Conservation (phyloP, 2,888 invertebrate species). For the Schrankia costaestrigalis region DNA sequence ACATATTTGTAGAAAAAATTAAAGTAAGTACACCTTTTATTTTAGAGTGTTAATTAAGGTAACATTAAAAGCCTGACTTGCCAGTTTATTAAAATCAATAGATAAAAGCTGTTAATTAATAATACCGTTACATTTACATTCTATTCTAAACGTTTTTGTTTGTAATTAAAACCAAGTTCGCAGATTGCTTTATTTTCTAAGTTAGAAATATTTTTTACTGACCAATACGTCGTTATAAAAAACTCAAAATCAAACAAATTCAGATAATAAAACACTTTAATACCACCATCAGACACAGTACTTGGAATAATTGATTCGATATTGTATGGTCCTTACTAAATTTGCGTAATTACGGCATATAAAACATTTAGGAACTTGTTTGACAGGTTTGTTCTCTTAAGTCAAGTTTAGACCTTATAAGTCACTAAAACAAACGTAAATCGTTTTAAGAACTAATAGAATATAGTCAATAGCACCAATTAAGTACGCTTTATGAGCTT, state of each 20-base stretch:
- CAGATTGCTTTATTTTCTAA: background rate
- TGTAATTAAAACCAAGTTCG: conserved; percentile 1
- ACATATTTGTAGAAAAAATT: too few relatives aligned
- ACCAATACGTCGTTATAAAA: background rate
- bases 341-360: conserved; percentile 23
- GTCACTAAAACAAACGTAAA: conserved; percentile 21
- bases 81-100: too few relatives aligned
- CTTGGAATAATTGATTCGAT: conserved; percentile 29
- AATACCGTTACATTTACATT: conserved; percentile 6
- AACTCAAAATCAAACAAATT: conserved; percentile 9
- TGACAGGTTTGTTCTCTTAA: conserved; percentile 21
- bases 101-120: background rate
- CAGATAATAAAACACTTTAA: conserved; percentile 10
- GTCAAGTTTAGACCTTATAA: conserved; percentile 24
- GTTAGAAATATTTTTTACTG: too few relatives aligned
- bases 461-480: too few relatives aligned
- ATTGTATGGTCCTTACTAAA: conserved; percentile 28
- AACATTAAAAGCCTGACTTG: too few relatives aligned
- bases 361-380: conserved; percentile 24
- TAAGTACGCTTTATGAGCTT: too few relatives aligned
- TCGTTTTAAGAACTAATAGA: too few relatives aligned
- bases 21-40: too few relatives aligned
- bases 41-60: too few relatives aligned
- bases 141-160: conserved; percentile 15
- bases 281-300: conserved; percentile 23